Conservation (phyloP, 2,888 invertebrate genomes). For the Acanthococcus lagerstroemiae region DNA sequence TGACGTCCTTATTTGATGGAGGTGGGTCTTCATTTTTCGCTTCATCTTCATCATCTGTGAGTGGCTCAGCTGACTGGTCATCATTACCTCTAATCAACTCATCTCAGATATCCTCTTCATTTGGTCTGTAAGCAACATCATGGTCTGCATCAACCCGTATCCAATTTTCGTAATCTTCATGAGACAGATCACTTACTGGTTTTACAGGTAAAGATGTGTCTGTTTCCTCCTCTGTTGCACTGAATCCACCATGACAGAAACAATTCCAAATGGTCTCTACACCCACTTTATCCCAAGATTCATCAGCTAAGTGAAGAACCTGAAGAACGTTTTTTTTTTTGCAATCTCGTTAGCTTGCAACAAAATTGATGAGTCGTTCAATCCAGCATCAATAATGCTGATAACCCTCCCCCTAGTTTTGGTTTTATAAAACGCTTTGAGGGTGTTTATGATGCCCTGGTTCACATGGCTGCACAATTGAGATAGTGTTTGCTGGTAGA, state of each 20-base stretch:
- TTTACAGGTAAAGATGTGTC: background rate
- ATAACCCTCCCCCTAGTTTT: constrained; percentile 3
- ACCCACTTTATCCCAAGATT: constrained; percentile 38
- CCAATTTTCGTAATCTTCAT: background rate
- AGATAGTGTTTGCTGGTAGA: constrained; percentile 13
- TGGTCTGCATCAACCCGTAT: background rate
- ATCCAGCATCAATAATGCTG: constrained; percentile 19
- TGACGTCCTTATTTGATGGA: background rate
- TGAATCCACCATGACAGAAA: constrained; percentile 38
- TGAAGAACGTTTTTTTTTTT: constrained; percentile 35
- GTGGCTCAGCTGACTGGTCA: background rate
- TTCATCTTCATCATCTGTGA: background rate
- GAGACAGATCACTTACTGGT: background rate
- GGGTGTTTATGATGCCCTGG: background rate
- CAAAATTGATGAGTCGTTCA: background rate
- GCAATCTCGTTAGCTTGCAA: constrained; percentile 28
- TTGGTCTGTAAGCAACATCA: background rate
- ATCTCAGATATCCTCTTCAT: background rate
- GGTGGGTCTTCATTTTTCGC: constrained; percentile 2
- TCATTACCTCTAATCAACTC: background rate
- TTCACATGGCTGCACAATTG: constrained; percentile 19
- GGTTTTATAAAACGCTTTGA: constrained; percentile 12
- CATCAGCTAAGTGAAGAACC: constrained; percentile 38
- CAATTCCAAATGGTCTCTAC: constrained; percentile 37
- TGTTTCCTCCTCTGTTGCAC: background rate